These are phyloP conservation scores for Meiosimyza decipiens DNA, from an alignment of 2,888 invertebrate species.

Conservation along the genomic window DNA sequence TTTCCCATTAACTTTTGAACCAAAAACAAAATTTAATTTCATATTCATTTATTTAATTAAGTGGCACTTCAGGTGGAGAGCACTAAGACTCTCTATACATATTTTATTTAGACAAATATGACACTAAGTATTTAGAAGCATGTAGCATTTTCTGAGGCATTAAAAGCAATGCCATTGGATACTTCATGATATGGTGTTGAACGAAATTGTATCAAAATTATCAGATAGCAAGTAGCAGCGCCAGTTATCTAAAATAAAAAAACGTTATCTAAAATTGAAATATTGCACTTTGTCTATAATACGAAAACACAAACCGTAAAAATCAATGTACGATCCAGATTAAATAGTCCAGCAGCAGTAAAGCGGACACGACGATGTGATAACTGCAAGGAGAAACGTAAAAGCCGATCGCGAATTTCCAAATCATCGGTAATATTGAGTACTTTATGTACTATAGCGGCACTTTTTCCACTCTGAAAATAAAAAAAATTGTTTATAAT, in stretches of 20 bases:
- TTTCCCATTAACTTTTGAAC: too few relatives aligned
- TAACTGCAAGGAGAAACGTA: constrained; percentile 62
- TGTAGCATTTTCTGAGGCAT: neutral
- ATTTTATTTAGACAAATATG: too few relatives aligned
- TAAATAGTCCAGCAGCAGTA: constrained; percentile 65
- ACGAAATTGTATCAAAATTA: constrained; percentile 65
- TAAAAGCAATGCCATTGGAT: constrained; percentile 25
- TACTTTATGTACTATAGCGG: constrained; percentile 61
- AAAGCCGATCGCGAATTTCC: constrained; percentile 57
- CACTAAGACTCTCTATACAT: too few relatives aligned
- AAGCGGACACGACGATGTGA: constrained; percentile 62
- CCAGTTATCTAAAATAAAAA: constrained; percentile 59
- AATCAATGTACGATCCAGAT: constrained; percentile 64
- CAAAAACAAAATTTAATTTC: too few relatives aligned
- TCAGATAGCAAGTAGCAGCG: constrained; percentile 65
- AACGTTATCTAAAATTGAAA: neutral
- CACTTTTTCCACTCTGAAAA: constrained; percentile 50
- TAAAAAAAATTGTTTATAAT: neutral
- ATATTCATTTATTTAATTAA: too few relatives aligned
- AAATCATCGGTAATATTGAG: constrained; percentile 60
- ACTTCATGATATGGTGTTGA: constrained; percentile 46
- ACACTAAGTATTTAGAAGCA: too few relatives aligned
- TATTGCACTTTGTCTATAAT: neutral
- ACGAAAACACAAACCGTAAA: constrained; percentile 59
- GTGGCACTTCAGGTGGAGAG: too few relatives aligned